These are phyloP conservation scores for Eilema depressum DNA, from an alignment of 2,888 invertebrate genomes.

Conservation along the genomic window DNA sequence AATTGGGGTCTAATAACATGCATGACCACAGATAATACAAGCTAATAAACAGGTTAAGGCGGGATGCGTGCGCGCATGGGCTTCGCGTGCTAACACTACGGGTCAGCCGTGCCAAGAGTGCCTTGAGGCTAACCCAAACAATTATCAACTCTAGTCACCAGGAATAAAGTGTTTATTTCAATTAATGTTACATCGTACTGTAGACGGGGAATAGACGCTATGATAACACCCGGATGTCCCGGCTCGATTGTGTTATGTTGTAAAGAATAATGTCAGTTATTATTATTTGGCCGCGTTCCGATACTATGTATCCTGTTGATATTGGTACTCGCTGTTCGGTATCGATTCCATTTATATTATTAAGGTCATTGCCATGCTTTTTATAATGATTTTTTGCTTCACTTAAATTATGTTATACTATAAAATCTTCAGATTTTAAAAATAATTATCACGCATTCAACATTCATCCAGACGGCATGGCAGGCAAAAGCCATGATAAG, in stretches of 20 bases:
- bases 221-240: slow-evolving; percentile 63
- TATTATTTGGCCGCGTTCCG: slow-evolving; percentile 28
- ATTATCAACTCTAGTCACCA: slow-evolving; percentile 17
- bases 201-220: slow-evolving; percentile 61
- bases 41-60: slow-evolving; percentile 32
- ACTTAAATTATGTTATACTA: background rate
- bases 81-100: slow-evolving; percentile 40
- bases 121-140: slow-evolving; percentile 16
- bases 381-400: background rate
- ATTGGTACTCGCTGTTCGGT: slow-evolving; percentile 25
- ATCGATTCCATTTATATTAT: slow-evolving; percentile 46
- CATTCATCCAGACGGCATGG: no score
- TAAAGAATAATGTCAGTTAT: slow-evolving; percentile 29
- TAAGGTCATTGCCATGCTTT: slow-evolving; percentile 38
- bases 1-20: slow-evolving; percentile 27
- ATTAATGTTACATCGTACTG: slow-evolving; percentile 17
- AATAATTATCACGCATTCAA: no score
- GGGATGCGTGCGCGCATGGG: slow-evolving; percentile 48
- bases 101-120: slow-evolving; percentile 50
- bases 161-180: slow-evolving; percentile 8
- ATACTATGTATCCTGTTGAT: slow-evolving; percentile 45
- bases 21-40: slow-evolving; percentile 41
- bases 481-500: no score
- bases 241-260: slow-evolving; percentile 39
- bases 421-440: no score